These are phyloP conservation scores for Caenorhabditis wallacei DNA, from an alignment of 2,888 invertebrate species.

Conservation along the genomic window DNA sequence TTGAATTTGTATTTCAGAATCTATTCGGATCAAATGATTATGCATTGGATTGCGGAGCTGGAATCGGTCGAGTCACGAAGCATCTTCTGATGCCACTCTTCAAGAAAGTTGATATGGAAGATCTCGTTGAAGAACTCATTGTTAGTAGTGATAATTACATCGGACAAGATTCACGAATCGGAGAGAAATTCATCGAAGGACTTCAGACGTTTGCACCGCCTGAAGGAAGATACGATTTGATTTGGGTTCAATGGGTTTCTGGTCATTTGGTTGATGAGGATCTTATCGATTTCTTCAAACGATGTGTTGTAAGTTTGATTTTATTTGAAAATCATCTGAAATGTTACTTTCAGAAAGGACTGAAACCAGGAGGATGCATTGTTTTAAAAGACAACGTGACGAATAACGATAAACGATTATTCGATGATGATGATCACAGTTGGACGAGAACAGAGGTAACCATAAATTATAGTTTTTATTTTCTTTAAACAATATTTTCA, in stretches of 20 bases:
- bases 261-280: constrained; percentile 92
- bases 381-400: constrained; percentile 96
- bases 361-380: constrained; percentile 89
- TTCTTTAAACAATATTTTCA: not conserved
- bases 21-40: constrained; percentile 76
- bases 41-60: constrained; percentile 96
- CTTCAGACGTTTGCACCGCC: constrained; percentile 89
- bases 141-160: constrained; percentile 75
- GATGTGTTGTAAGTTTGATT: constrained; percentile 83
- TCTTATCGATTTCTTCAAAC: constrained; percentile 87
- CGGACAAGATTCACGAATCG: constrained; percentile 69
- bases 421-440: constrained; percentile 92
- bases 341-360: constrained; percentile 74
- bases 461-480: not conserved
- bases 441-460: constrained; percentile 89
- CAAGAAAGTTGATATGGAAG: constrained; percentile 84
- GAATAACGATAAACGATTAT: constrained; percentile 84
- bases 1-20: constrained; percentile 48
- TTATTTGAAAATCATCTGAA: not conserved
- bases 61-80: constrained; percentile 95
- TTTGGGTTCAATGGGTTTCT: constrained; percentile 98
- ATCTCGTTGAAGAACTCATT: constrained; percentile 78
- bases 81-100: constrained; percentile 90
- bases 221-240: constrained; percentile 90
- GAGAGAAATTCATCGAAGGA: constrained; percentile 84